Conservation (phyloP, 1,140 invertebrate genomes). For the Phymastichus coffea region DNA sequence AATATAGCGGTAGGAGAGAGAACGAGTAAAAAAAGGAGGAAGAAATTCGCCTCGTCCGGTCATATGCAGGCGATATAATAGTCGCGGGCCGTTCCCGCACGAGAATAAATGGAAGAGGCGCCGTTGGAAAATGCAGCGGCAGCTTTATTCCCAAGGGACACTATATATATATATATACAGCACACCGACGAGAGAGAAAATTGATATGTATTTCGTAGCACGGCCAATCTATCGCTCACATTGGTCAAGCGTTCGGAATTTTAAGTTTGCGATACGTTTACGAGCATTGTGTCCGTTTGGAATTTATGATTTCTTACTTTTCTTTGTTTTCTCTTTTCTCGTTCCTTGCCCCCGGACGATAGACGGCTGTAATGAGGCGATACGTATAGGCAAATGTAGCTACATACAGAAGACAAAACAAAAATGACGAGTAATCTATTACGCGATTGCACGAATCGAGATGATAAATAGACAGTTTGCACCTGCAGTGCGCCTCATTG, state of each 20-base stretch:
- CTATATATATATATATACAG: too few species aligned
- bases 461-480: background rate
- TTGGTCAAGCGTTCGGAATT: constrained; percentile 58
- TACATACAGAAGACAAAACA: background rate
- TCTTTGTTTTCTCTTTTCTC: background rate
- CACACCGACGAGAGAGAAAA: too few species aligned
- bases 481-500: background rate
- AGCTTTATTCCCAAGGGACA: constrained; percentile 48
- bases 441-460: background rate
- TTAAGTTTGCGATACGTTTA: constrained; percentile 50
- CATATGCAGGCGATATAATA: background rate
- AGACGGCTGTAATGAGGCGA: background rate
- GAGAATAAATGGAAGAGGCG: background rate
- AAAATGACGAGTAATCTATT: too few species aligned
- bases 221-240: constrained; percentile 54
- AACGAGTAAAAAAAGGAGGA: too few species aligned
- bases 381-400: constrained; percentile 26
- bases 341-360: background rate
- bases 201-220: constrained; percentile 58
- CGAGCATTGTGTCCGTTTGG: constrained; percentile 20
- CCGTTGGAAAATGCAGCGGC: constrained; percentile 9
- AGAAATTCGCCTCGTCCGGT: constrained; percentile 3
- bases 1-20: constrained; percentile 4
- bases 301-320: constrained; percentile 24
- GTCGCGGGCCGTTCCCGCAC: too few species aligned